Evolutionary conservation across 92 coral and sea anemone genomes (phyloP).

Genomic region (Diadumene lineata): DNA sequence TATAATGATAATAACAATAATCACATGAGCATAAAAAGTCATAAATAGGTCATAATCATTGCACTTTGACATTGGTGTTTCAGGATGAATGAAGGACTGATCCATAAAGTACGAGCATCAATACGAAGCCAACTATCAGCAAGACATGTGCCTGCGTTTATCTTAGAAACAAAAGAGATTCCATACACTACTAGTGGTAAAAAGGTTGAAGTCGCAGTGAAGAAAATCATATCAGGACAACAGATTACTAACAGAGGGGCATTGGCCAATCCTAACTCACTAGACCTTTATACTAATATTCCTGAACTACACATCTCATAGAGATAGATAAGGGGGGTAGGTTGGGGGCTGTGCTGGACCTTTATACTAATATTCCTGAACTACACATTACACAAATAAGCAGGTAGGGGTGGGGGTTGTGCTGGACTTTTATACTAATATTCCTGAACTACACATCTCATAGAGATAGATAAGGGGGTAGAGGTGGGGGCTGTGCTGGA

Average conservation of each 20-base stretch:
- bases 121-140: conserved; percentile 86
- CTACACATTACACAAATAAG: not conserved
- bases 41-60: no score
- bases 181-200: conserved; percentile 99
- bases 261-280: conserved; percentile 84
- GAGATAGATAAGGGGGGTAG: not conserved
- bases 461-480: not conserved
- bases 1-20: no score
- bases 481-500: not conserved
- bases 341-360: not conserved
- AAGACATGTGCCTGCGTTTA: conserved; percentile 85
- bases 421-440: not conserved
- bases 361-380: not conserved
- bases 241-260: conserved; percentile 80
- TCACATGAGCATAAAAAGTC: no score
- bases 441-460: not conserved
- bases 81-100: conserved; percentile 66
- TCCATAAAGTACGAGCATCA: conserved; percentile 38
- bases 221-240: conserved; percentile 84
- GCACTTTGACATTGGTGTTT: no score
- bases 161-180: conserved; percentile 86
- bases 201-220: conserved; percentile 96
- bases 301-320: conserved; percentile 50
- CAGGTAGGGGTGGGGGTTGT: not conserved
- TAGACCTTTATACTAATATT: conserved; percentile 73